Evolutionary conservation across 2,113 vertebrate genomes (phyloP), one percentile per base, ranked within the genome.

Genomic region (Phylloscopus whistleri): DNA sequence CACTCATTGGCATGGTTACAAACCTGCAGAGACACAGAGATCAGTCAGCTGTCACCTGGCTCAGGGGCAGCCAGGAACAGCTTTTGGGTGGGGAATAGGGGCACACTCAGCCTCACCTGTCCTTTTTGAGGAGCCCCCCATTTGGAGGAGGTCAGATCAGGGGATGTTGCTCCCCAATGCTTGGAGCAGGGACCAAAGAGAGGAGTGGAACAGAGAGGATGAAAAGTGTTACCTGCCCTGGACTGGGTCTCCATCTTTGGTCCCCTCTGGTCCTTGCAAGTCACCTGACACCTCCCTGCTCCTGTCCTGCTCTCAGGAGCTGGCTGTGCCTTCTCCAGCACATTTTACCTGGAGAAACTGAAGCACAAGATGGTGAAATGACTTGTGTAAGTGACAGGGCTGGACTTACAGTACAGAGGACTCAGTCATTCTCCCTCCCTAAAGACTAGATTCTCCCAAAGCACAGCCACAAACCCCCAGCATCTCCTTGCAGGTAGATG

Each of bases 1-100:
- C n/a, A 22, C 56, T 31, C 0, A 0, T 46, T 74, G 5, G 5
- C 7, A 1, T 2, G 19, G 35, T 28, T 58, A 48, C 27, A 35
- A 37, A 94, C 35, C 30, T 48, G 46, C 49, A 59, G 79, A 67
- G 30, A 9, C 27, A 11, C 2, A 21, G 43, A 27, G 51, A 30
- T 44, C 76, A 46, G 33, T 21, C 68, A 58, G 41, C 66, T 48
- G 70, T 27, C 63, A 41, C 30, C 44, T 10, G 21, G 21, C n/a
- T 78, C 6, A 1, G 51, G 26, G 13, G 3, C 52, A 67, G 41
- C 56, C 26, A 46, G 59, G 56, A 66, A 59, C 0, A 7, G 56
- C 9, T 86, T 77, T 77, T 16, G 43, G 68, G 30, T 26, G 6
- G n/a, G 58, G 37, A 56, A 52, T 1, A n/a, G 23, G 56, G 8